phyloP scores from a whole-genome alignment of 2,888 invertebrate genomes.

The Galeopsomyia nigrocyanea region DNA sequence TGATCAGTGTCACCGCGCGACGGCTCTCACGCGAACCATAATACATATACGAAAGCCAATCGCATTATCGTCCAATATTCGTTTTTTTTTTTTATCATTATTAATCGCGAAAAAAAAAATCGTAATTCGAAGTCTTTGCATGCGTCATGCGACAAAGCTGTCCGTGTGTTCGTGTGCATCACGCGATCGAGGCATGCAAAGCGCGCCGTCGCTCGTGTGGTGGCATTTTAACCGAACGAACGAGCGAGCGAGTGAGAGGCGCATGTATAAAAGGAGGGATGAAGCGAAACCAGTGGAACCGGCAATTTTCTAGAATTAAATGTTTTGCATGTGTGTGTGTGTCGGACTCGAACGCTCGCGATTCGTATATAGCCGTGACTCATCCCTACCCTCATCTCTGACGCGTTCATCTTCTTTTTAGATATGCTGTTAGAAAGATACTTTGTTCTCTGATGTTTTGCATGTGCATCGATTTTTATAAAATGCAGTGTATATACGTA shows the following conservation, averaged over 20 bases:
- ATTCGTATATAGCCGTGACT: conserved; percentile 15
- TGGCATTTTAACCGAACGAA: conserved; percentile 37
- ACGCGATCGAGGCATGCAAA: neutral
- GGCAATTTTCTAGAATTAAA: conserved; percentile 46
- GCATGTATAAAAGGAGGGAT: neutral
- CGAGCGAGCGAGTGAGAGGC: neutral
- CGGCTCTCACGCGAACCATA: no score
- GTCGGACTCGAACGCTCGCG: conserved; percentile 3
- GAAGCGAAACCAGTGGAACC: conserved; percentile 25
- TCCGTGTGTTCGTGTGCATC: conserved; percentile 13
- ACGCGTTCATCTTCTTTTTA: neutral
- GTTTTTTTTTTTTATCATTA: no score
- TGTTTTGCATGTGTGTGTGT: conserved; percentile 29
- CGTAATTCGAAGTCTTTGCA: neutral
- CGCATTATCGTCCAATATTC: no score
- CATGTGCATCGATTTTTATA: no score
- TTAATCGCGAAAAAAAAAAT: no score
- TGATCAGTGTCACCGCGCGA: no score
- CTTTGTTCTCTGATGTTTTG: no score
- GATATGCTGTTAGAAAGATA: no score
- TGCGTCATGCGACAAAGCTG: conserved; percentile 16
- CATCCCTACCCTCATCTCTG: neutral
- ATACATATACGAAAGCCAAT: no score
- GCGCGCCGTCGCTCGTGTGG: conserved; percentile 15
- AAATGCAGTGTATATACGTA: no score